A percentile compares a stretch with the other conserved stretches of the same genome.
phyloP scores from a whole-genome alignment of 2,797 vertebrate genomes.

The Acanthurus lineatus region DNA sequence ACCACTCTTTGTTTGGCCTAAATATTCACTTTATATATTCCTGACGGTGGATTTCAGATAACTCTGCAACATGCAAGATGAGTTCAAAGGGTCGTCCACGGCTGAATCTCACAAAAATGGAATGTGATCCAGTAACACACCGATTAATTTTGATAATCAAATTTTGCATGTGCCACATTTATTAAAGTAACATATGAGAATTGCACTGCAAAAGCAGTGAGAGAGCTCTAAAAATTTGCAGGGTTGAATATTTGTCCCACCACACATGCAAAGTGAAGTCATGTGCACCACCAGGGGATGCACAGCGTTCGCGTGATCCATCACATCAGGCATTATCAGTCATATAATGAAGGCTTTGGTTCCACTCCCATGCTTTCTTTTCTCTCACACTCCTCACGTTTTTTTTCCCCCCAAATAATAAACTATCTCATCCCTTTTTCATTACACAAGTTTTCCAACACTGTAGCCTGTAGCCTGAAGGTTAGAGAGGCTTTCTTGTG shows the following conservation, averaged over 20 bases:
- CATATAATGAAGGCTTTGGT: conserved; percentile 72
- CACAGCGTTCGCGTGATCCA: conserved; percentile 58
- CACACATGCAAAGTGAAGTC: conserved; percentile 81
- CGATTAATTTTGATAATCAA: conserved; percentile 71
- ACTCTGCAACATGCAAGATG: conserved; percentile 57
- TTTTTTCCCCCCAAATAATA: conserved; percentile 59
- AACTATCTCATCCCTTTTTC: conserved; percentile 75
- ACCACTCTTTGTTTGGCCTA: conserved; percentile 52
- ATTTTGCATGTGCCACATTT: conserved; percentile 62
- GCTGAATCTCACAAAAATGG: conserved; percentile 66
- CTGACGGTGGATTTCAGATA: conserved; percentile 65
- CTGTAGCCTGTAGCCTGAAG: conserved; percentile 56
- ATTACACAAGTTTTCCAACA: conserved; percentile 69
- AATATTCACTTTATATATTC: conserved; percentile 58
- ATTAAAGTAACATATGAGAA: conserved; percentile 53
- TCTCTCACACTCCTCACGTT: conserved; percentile 57
- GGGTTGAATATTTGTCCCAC: conserved; percentile 57
- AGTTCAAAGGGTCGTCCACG: conserved; percentile 51
- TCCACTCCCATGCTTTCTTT: conserved; percentile 69
- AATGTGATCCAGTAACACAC: conserved; percentile 67
- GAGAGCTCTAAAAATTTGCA: conserved; percentile 39
- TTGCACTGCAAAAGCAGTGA: conserved; percentile 35
- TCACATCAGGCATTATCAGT: conserved; percentile 75
- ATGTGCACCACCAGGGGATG: conserved; percentile 68
- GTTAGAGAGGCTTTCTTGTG: conserved; percentile 65